phyloP scores from a whole-genome alignment of 1,140 invertebrate genomes.

The Rhopalosiphum maidis region DNA sequence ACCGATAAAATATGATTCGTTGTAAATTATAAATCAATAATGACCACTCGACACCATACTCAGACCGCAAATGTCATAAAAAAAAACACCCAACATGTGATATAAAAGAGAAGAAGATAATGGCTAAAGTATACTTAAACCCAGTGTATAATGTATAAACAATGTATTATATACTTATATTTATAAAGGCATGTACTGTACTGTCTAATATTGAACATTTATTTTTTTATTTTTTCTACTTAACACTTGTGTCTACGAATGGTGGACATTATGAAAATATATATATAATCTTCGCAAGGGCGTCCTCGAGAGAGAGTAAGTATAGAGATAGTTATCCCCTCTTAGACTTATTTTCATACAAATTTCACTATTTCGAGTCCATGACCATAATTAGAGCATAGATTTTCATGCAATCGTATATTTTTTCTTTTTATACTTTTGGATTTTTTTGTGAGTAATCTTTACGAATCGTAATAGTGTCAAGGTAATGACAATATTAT shows the following conservation, averaged over 20 bases:
- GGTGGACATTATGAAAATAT: no score
- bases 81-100: background rate
- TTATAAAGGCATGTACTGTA: background rate
- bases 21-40: slow-evolving; percentile 15
- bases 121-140: background rate
- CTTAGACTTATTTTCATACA: no score
- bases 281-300: background rate
- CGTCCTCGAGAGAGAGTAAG: background rate
- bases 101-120: background rate
- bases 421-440: background rate
- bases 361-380: no score
- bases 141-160: background rate
- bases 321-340: no score
- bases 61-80: background rate
- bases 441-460: background rate
- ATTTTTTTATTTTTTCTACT: background rate
- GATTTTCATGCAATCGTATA: background rate
- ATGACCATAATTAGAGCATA: no score
- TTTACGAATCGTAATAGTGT: background rate
- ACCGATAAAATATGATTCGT: background rate
- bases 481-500: background rate
- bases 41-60: background rate
- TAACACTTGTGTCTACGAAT: no score
- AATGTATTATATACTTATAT: background rate
- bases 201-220: background rate